These are phyloP conservation scores for Camponotus fellah DNA, from an alignment of 2,888 invertebrate species.

Conservation along the genomic window DNA sequence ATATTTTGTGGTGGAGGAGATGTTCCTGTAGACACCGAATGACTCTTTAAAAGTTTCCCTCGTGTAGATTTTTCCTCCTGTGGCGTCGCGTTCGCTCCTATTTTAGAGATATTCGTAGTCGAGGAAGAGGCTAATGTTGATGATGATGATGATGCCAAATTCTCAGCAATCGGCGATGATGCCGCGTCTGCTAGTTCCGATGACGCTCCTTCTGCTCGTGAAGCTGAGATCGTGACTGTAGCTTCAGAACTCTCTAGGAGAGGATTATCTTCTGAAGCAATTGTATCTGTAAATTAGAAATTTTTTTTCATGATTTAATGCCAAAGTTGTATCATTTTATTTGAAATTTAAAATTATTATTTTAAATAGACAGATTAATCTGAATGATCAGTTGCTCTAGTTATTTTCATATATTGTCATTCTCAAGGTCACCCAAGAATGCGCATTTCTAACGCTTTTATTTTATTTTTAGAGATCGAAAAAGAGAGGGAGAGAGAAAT, in stretches of 20 bases:
- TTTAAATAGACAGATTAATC: not conserved
- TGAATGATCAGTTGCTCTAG: not conserved
- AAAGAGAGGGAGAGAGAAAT: not conserved
- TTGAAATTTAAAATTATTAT: not conserved
- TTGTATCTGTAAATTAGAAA: conserved; percentile 33
- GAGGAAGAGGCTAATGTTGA: conserved; percentile 14
- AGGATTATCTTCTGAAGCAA: conserved; percentile 28
- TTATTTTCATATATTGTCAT: conserved; percentile 2
- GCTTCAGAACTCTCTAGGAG: not conserved
- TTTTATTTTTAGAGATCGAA: not conserved
- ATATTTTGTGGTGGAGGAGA: conserved; percentile 95
- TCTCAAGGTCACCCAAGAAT: conserved; percentile 1
- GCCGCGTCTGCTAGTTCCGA: not conserved
- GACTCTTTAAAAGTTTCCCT: conserved; percentile 57
- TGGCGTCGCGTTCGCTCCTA: not conserved
- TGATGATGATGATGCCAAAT: conserved; percentile 9
- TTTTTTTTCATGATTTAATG: not conserved
- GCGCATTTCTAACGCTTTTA: not conserved
- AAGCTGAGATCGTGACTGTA: not conserved
- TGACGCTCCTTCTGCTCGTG: not conserved
- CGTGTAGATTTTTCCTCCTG: conserved; percentile 11
- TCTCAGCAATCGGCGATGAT: not conserved
- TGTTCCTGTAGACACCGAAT: conserved; percentile 90
- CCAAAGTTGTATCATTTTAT: not conserved
- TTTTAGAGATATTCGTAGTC: conserved; percentile 10